phyloP scores from a whole-genome alignment of 30 jellyfish, hydroid and myxozoan genomes.

The Rhopilema esculentum region DNA sequence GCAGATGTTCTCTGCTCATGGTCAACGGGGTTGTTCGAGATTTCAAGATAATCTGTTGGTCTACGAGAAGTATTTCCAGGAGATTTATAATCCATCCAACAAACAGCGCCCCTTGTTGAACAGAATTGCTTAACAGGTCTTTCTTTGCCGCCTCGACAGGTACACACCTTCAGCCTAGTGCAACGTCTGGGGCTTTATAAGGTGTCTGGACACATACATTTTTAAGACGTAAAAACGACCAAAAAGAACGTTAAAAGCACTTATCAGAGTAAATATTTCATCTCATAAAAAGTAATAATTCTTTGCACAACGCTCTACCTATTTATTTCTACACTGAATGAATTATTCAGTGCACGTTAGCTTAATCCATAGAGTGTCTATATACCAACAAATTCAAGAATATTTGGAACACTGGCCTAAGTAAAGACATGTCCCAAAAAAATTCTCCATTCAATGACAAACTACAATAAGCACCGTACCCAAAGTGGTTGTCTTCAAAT shows the following conservation, averaged over 20 bases:
- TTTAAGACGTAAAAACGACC: too few relatives aligned
- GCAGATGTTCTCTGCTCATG: not conserved
- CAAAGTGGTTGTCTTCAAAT: too few relatives aligned
- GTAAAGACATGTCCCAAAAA: too few relatives aligned
- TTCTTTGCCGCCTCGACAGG: not conserved
- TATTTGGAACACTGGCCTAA: too few relatives aligned
- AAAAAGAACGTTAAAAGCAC: not conserved
- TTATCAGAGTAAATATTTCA: not conserved
- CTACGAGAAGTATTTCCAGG: not conserved
- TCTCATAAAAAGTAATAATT: not conserved
- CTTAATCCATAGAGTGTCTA: not conserved
- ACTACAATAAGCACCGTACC: too few relatives aligned
- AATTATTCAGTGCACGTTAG: not conserved
- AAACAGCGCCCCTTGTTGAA: not conserved
- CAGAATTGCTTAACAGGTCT: not conserved
- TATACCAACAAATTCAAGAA: too few relatives aligned
- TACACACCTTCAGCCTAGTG: not conserved
- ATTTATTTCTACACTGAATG: not conserved
- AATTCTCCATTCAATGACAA: too few relatives aligned
- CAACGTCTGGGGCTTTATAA: not conserved
- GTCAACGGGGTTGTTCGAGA: not conserved
- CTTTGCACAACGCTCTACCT: not conserved
- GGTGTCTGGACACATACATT: not conserved
- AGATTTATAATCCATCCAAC: not conserved
- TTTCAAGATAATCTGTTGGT: constrained; percentile 2